These are phyloP conservation scores for Druon quercuslanigerum DNA, from an alignment of 1,140 invertebrate species.

Conservation along the genomic window DNA sequence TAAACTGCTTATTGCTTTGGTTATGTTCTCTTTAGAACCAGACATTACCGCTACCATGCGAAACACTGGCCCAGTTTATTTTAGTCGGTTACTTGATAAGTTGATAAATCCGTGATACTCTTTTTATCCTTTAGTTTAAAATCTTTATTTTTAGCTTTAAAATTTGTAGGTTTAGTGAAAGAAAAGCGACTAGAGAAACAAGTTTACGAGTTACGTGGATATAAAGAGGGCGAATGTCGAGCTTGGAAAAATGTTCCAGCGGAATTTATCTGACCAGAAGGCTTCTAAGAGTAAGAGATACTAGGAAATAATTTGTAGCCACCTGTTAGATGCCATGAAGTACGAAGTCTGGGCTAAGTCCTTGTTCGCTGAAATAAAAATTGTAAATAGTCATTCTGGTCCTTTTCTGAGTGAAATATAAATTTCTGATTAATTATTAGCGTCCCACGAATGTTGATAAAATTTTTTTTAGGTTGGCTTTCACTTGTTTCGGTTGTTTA, in stretches of 20 bases:
- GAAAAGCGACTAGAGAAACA: background rate
- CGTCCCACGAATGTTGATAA: background rate
- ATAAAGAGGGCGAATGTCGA: constrained; percentile 20
- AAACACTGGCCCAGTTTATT: constrained; percentile 79
- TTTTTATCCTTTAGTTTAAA: background rate
- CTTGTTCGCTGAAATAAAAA: constrained; percentile 87
- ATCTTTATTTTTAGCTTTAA: background rate
- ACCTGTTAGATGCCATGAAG: constrained; percentile 98
- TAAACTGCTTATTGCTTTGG: constrained; percentile 54
- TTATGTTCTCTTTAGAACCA: constrained; percentile 53
- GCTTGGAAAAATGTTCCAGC: constrained; percentile 49
- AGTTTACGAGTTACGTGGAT: background rate
- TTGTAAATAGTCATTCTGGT: background rate
- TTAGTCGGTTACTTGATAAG: constrained; percentile 59
- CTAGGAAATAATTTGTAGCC: constrained; percentile 61
- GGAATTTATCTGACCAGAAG: constrained; percentile 54
- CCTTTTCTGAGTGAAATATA: background rate
- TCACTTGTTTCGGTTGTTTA: background rate
- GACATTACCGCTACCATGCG: constrained; percentile 50
- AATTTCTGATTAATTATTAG: constrained; percentile 23
- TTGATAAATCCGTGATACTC: constrained; percentile 75
- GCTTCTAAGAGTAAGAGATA: constrained; percentile 55
- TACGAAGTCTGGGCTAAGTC: constrained; percentile 98
- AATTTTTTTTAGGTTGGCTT: too few species aligned
- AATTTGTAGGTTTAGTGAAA: too few species aligned